Base-by-base conservation (phyloP, 2,888 invertebrate species). In the Amblyjoppa proteus region DNA sequence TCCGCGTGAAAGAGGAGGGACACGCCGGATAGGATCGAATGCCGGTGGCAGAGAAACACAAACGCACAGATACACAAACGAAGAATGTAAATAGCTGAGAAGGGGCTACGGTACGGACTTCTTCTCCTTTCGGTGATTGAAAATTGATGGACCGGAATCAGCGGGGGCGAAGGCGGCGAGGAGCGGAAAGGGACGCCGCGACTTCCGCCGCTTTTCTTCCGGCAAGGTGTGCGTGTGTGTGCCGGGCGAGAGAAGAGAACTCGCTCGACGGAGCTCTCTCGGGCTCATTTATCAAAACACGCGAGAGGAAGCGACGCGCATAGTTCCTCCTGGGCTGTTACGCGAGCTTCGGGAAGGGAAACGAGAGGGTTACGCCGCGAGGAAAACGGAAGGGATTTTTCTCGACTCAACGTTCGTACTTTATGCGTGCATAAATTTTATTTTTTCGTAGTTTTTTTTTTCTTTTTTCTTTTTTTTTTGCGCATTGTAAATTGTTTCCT, bases 131-230 rank as follows among this genome's bases (percentile, higher is more conserved):
- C 31, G 61, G 92, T 92, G 93, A 93, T 93, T 93, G 93, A 93
- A 93, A 93, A 93, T 93, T 93, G 93, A 93, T 93, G 93, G 92
- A 93, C 91, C 90, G 92, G 92, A 93, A 93, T 92, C 90, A 90
- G 87, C 88, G 88, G 88, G 89, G 89, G 87, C 88, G 86, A 87
- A 88, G 84, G 88, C 61, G 6, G 61, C 87, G 70, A 13, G 58
- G 70, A 76, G 74, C 49, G 69, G 70, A 56, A 51, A 78, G 70
- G 75, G 56, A 58, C 61, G 58, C 74, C 38, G 75, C 68, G 38
- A 53, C 88, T 86, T 88, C 85, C 81, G 87, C 83, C 84, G 79
- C 83, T 87, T 78, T 89, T 90, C 74, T 58, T 68, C 41, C 49
- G 70, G 66, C 70, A 79, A 81, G 78, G 69, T 71, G 61, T 70